Conservation (phyloP, 1,140 invertebrate species). For the Eupeodes corollae region DNA sequence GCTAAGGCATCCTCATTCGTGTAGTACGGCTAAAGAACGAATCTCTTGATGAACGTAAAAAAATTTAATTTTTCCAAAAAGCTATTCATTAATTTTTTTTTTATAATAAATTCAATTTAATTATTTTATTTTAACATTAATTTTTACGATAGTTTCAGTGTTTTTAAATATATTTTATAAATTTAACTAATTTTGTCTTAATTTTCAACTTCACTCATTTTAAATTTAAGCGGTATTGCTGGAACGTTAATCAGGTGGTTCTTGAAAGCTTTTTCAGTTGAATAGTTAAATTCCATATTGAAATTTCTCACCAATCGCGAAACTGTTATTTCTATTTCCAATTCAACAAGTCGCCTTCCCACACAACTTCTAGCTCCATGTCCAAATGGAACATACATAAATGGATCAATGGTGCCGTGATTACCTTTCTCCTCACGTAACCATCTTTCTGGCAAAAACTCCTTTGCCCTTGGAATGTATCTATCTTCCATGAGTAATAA, state of each 20-base stretch:
- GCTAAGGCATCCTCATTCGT: too few relatives aligned
- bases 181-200: too few relatives aligned
- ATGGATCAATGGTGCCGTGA: constrained; percentile 42
- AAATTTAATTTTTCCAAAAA: too few relatives aligned
- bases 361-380: constrained; percentile 47
- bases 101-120: too few relatives aligned
- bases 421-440: constrained; percentile 27
- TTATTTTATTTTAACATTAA: too few relatives aligned
- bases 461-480: constrained; percentile 40
- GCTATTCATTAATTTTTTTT: too few relatives aligned
- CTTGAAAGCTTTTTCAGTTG: constrained; percentile 25
- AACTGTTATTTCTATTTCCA: constrained; percentile 54
- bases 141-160: too few relatives aligned
- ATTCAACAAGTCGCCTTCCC: constrained; percentile 55
- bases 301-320: constrained; percentile 48
- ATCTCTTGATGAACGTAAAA: too few relatives aligned
- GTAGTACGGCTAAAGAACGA: too few relatives aligned
- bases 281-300: constrained; percentile 41
- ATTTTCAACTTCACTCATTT: constrained; percentile 21
- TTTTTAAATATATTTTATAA: too few relatives aligned
- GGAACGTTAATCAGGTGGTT: constrained; percentile 23
- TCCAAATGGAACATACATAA: constrained; percentile 48
- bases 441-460: constrained; percentile 51
- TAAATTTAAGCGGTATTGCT: constrained; percentile 28
- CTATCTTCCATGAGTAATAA: constrained; percentile 38